Conservation (phyloP, 64 coral and sea anemone species). For the Astreopora myriophthalma region DNA sequence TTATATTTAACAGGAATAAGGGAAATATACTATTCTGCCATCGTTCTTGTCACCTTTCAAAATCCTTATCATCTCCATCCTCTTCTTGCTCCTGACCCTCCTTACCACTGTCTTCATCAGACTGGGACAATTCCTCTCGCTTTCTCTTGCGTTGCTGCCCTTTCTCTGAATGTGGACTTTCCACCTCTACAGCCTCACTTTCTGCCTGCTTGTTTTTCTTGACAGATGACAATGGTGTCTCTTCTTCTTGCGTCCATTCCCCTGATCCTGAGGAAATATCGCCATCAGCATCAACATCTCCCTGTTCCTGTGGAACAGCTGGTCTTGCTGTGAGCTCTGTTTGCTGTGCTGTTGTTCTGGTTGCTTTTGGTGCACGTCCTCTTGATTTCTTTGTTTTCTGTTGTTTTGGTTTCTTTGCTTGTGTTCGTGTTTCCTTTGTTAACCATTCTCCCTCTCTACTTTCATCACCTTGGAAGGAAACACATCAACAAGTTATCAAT, state of each 20-base stretch:
- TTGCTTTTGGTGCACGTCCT: constrained; percentile 35
- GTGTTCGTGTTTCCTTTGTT: constrained; percentile 3
- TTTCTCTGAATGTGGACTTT: neutral
- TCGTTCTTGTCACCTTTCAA: neutral
- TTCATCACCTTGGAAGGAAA: neutral
- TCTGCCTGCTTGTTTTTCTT: neutral
- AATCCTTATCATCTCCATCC: constrained; percentile 12
- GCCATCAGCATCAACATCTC: neutral
- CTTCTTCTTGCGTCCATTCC: constrained; percentile 50
- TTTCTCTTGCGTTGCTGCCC: constrained; percentile 44
- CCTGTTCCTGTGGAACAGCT: neutral
- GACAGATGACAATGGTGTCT: constrained; percentile 32
- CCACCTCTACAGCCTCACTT: neutral
- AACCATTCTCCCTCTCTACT: constrained; percentile 41
- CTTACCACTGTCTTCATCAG: constrained; percentile 22
- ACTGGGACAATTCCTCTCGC: constrained; percentile 6
- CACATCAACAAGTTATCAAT: too few relatives aligned
- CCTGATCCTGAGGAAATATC: constrained; percentile 10
- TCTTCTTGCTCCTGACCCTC: neutral
- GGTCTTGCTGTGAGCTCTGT: neutral
- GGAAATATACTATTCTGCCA: too few relatives aligned
- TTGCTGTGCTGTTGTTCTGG: neutral
- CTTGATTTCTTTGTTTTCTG: constrained; percentile 21
- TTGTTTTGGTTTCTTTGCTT: constrained; percentile 34
- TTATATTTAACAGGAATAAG: too few relatives aligned